Base-by-base conservation (phyloP, 2,113 vertebrate genomes). In the Prietella phreatophila region DNA sequence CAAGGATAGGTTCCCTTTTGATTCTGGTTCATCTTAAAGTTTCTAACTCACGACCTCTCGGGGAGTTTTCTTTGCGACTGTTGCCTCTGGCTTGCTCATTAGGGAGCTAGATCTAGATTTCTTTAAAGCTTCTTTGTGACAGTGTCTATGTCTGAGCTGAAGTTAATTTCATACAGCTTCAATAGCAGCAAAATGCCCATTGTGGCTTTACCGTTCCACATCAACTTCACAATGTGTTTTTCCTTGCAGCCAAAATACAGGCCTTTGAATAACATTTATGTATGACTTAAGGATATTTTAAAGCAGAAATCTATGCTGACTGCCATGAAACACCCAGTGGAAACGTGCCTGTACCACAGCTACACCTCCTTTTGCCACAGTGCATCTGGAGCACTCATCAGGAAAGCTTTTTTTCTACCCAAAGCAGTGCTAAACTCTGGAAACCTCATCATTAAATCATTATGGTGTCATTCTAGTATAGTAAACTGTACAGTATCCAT, bases 341-440 rank as follows among this genome's bases (percentile, higher is more conserved):
- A 87, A 85, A 78, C 71, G 73, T 85, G 85, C 39, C 61, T 76
- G 58, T 85, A 87, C 69, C 87, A 90, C 87, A 86, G 78, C 89
- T 87, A 65, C 71, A 86, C 33, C 14, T 75, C 65, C n/a, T 50
- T 47, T 89, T 79, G 60, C 83, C 88, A 87, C 86, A 82, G 89
- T 36, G 73, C 61, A 58, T 89, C 88, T 90, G 89, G 10, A 87
- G 86, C 73, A 81, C 78, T 88, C 87, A 90, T 92, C 83, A 90
- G 86, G 42, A 56, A 33, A 58, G 83, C 36, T 63, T 50, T 75
- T 91, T 90, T 92, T 58, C 88, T 63, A 65, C 60, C 86, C 79
- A 75, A 87, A 88, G 50, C 82, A 61, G 56, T 65, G 82, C 13
- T 75, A 91, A 84, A 4, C 30, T 84, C 82, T 65, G 67, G 42